Base-by-base conservation (phyloP, 2,797 vertebrate species). In the Sebastiscus albofasciatus region DNA sequence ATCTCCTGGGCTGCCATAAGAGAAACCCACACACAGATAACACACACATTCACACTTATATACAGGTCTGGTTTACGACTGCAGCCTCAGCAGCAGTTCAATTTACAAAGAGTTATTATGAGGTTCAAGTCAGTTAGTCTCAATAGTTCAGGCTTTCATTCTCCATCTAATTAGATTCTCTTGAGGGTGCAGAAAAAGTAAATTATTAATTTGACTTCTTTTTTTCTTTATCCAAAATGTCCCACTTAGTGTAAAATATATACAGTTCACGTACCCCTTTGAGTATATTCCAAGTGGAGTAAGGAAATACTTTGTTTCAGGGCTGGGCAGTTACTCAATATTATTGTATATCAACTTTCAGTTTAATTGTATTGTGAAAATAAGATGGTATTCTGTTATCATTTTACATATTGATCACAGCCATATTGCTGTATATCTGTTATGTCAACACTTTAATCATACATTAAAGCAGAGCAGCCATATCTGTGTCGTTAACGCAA, bases 1-100 rank as follows among this genome's bases (percentile, higher is more conserved):
- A 72, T 85, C 67, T 78, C 56, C 58, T 22, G 46, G 55, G 55
- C 52, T 65, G 52, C 46, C 16, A 27, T 22, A 33, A 42, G 36
- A 31, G n/a, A 79, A 68, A 66, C 66, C 4, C 22, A 59, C 49
- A 34, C 26, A n/a, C n/a, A 74, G 39, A 42, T 42, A 42, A 42
- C 18, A 2, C 20, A 60, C 12, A 31, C 52, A 39, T 4, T 55
- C 26, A 34, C 14, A 64, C 24, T 31, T 16, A 55, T 2, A 70
- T 18, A 61, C 42, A 58, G 4, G 18, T 29, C 54, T 22, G 26
- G 36, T 84, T 87, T 81, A 89, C 24, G 9, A 74, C 72, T 72
- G 81, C 72, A 82, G 81, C 70, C 74, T 87, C 76, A 80, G 81
- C 83, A 83, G 67, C 67, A 85, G 77, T 74, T 90, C 77, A 82